Percentiles rank a stretch among this genome's conserved stretches.
These are phyloP conservation scores for Microcebus ravelobensis DNA, from an alignment of 2,113 vertebrate genomes.

Conservation along the genomic window DNA sequence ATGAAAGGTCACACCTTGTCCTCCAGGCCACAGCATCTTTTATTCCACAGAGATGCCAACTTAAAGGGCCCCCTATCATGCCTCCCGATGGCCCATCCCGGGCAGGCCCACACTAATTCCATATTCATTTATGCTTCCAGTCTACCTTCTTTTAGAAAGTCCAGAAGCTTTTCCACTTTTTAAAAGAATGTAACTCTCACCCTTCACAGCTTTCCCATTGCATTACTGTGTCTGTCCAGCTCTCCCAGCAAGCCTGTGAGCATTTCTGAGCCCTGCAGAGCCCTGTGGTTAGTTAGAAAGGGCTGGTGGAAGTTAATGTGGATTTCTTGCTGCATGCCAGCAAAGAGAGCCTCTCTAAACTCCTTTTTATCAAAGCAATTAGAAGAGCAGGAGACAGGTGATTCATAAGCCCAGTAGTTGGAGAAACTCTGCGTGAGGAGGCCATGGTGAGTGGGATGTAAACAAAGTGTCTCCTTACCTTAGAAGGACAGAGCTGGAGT, in stretches of 20 bases:
- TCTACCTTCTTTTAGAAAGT: background rate
- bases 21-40: background rate
- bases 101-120: background rate
- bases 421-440: background rate
- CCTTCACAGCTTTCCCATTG: constrained; percentile 52
- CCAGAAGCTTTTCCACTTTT: constrained; percentile 17
- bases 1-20: background rate
- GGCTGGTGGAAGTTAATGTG: background rate
- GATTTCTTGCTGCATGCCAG: background rate
- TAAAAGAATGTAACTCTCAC: constrained; percentile 32
- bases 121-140: constrained; percentile 44
- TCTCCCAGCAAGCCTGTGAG: background rate
- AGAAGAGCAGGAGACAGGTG: background rate
- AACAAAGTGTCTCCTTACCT: background rate
- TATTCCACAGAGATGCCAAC: background rate
- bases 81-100: background rate
- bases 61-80: background rate
- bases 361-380: constrained; percentile 7
- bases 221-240: constrained; percentile 5
- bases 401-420: background rate
- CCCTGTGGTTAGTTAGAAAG: background rate
- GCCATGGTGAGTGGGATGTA: background rate
- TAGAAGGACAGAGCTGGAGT: background rate
- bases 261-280: background rate
- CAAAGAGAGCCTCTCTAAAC: background rate